Percentiles rank a stretch among this genome's conserved stretches.
Evolutionary conservation across 37 sponge, comb jelly and placozoan species (phyloP).

Genomic region (Petrosia ficiformis): DNA sequence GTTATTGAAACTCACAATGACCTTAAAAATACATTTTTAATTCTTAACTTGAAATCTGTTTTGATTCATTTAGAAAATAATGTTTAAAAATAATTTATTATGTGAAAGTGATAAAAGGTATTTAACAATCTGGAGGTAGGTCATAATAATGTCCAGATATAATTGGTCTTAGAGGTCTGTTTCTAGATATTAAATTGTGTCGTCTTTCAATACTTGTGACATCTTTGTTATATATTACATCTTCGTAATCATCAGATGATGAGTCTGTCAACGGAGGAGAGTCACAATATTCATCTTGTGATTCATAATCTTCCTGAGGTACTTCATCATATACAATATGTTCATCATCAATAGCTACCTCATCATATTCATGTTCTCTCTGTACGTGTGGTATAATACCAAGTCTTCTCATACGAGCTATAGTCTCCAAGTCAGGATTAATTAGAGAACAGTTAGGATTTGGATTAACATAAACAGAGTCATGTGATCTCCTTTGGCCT

Average conservation of each 20-base stretch:
- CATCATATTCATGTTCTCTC: neutral
- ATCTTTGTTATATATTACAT: no score
- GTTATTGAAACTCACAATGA: no score
- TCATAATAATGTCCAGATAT: neutral
- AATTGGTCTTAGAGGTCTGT: neutral
- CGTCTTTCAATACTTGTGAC: no score
- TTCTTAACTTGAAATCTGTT: conserved; percentile 27
- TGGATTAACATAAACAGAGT: conserved; percentile 3
- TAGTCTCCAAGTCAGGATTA: neutral
- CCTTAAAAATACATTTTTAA: conserved; percentile 11
- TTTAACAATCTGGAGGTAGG: neutral
- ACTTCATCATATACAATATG: no score
- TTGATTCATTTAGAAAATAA: no score
- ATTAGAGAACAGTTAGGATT: neutral
- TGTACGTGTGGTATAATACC: neutral
- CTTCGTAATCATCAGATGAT: no score
- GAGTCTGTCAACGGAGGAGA: no score
- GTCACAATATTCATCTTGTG: no score
- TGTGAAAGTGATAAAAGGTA: no score
- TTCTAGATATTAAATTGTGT: no score
- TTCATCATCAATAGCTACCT: neutral
- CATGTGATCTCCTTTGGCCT: neutral
- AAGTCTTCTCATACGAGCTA: neutral
- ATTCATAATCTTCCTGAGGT: no score
- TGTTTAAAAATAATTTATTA: no score